Conservation (phyloP, 2,797 vertebrate genomes). For the Hoplostethus mediterraneus region DNA sequence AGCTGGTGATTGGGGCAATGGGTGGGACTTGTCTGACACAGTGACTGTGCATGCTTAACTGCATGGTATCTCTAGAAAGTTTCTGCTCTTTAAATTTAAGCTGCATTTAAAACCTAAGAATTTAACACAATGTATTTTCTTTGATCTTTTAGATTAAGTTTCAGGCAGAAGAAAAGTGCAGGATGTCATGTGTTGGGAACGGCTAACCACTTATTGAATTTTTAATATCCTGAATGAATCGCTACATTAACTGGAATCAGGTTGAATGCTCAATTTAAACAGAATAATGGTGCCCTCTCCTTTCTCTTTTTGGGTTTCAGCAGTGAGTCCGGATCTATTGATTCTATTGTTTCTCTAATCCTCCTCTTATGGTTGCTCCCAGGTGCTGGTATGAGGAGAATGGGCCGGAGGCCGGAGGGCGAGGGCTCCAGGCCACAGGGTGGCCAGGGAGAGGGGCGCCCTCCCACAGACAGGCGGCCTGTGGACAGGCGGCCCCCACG, state of each 20-base stretch:
- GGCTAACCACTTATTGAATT: neutral
- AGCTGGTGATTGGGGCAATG: conserved; percentile 63
- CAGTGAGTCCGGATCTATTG: conserved; percentile 27
- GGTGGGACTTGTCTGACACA: conserved; percentile 64
- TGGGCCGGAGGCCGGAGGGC: conserved; percentile 95
- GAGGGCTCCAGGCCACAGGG: conserved; percentile 81
- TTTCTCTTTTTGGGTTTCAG: conserved; percentile 33
- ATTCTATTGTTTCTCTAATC: conserved; percentile 47
- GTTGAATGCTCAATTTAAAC: conserved; percentile 55
- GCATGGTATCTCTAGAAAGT: neutral
- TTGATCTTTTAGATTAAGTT: neutral
- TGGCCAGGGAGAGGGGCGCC: conserved; percentile 92
- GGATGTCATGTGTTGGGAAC: neutral
- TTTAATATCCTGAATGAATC: neutral
- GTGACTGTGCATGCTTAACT: neutral
- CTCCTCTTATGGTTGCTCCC: conserved; percentile 51
- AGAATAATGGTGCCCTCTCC: conserved; percentile 37
- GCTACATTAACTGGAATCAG: conserved; percentile 39
- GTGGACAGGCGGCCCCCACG: conserved; percentile 93
- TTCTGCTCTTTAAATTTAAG: neutral
- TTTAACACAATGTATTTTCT: too few species aligned
- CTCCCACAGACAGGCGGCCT: conserved; percentile 91
- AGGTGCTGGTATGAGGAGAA: conserved; percentile 91
- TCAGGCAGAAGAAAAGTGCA: neutral
- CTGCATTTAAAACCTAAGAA: too few species aligned